Conservation (phyloP, 2,797 vertebrate species). For the Phylloscopus collybita region DNA sequence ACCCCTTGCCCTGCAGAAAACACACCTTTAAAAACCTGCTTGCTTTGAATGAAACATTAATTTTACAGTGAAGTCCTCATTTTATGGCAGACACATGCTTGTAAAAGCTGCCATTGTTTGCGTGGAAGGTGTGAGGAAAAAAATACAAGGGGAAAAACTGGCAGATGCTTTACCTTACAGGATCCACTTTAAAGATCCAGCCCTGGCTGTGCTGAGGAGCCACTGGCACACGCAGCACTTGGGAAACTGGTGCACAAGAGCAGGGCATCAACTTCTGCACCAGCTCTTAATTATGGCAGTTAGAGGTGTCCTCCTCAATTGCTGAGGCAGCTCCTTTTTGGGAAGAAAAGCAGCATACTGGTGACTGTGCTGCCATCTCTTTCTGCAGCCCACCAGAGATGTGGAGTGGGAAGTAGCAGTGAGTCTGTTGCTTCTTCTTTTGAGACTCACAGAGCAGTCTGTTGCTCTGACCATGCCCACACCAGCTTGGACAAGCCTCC, state of each 20-base stretch:
- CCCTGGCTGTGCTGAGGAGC: neutral
- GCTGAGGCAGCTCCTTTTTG: neutral
- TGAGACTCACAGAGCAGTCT: neutral
- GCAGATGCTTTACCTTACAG: neutral
- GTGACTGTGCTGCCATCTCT: neutral
- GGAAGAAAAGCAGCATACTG: fast-evolving
- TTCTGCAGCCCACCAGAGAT: neutral
- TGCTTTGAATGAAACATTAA: conserved; percentile 22
- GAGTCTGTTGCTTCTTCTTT: neutral
- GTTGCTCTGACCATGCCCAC: neutral
- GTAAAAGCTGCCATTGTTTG: conserved; percentile 49
- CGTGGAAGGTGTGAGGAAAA: neutral
- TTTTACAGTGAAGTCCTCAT: conserved; percentile 26
- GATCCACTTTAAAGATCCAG: neutral
- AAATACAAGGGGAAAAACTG: neutral
- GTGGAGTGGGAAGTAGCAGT: neutral
- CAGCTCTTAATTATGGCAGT: neutral
- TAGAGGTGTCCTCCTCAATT: neutral
- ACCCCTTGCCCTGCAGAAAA: conserved; percentile 27
- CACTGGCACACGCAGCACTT: neutral
- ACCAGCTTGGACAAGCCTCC: neutral
- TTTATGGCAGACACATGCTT: conserved; percentile 30
- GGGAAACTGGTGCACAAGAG: neutral
- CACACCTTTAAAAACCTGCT: neutral
- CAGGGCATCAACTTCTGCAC: neutral